Base-by-base conservation (phyloP, 2,113 vertebrate species). In the Tiliqua scincoides region DNA sequence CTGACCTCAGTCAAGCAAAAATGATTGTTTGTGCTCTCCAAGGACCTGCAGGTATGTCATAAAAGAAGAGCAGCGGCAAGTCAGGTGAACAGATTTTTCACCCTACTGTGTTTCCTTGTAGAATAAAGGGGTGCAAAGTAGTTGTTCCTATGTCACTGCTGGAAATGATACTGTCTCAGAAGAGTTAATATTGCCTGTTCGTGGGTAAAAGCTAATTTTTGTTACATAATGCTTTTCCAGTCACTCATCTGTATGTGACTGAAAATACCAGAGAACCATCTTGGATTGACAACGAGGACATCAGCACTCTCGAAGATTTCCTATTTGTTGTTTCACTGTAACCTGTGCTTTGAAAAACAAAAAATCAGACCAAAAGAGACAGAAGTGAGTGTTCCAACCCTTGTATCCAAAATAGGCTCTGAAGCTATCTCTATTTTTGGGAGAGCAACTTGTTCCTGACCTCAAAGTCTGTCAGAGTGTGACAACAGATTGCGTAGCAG, bases 401-500 rank as follows among this genome's bases (percentile, higher is more conserved):
- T 43, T 61, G 37, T 25, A 79, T 15, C 54, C 40, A 86, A 86
- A 86, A 86, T 86, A 80, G 57, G 72, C 71, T 86, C 52, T 52
- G 63, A 73, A 86, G 23, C 57, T 40, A 5, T 73, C 35, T 80
- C 85, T 80, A 79, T 86, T 86, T 86, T 86, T 71, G 68, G 52
- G 35, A 62, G 77, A 73, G 85, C 68, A 73, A 43, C 70, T 79
- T 86, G 77, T 86, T 86, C 77, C 43, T 86, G 85, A 86, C 57
- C 77, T 80, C 52, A 80, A 62, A 72, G 68, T 48, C 77, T 86
- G 85, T 62, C 57, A 32, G 48, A 79, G n/a, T 65, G 57, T 63
- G 78, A 14, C 85, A 73, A 86, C 85, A 86, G 85, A 80, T 86
- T 86, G 85, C 35, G 77, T 62, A 62, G 40, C 85, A 86, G 77